Evolutionary conservation across 2,797 vertebrate species (phyloP).

Genomic region (Anguilla megastoma): DNA sequence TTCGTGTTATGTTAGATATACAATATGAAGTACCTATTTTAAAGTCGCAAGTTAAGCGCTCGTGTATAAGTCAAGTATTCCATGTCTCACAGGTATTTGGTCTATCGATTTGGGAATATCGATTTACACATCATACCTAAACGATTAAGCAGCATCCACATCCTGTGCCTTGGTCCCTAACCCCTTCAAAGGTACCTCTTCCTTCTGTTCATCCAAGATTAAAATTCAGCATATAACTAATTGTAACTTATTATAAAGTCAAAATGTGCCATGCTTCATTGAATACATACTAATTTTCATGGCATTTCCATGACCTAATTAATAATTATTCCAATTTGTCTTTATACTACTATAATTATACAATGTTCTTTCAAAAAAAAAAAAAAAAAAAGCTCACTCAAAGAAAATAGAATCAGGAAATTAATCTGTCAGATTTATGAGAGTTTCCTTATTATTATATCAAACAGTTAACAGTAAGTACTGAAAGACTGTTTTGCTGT

Average conservation of each 20-base stretch:
- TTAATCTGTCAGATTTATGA: background rate
- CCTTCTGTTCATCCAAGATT: constrained; percentile 32
- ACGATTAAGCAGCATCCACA: constrained; percentile 62
- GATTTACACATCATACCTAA: constrained; percentile 72
- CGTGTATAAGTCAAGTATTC: background rate
- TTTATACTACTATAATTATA: no score
- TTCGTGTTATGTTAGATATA: background rate
- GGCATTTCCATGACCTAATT: background rate
- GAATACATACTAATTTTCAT: background rate
- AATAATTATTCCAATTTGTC: background rate
- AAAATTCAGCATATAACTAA: constrained; percentile 76
- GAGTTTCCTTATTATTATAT: background rate
- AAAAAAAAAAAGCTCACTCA: background rate
- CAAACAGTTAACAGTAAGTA: background rate
- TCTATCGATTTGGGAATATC: constrained; percentile 60
- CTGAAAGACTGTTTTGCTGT: background rate
- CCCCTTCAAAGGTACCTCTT: constrained; percentile 44
- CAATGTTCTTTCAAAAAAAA: background rate
- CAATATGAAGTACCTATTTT: background rate
- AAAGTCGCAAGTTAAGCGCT: background rate
- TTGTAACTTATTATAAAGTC: constrained; percentile 53
- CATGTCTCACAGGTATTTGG: constrained; percentile 48
- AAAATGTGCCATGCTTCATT: background rate
- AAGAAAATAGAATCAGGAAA: background rate
- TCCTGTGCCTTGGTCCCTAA: background rate